A percentile compares a stretch with the other conserved stretches of the same genome.
These are phyloP conservation scores for Melinaea menophilus DNA, from an alignment of 2,888 invertebrate genomes.

Conservation along the genomic window DNA sequence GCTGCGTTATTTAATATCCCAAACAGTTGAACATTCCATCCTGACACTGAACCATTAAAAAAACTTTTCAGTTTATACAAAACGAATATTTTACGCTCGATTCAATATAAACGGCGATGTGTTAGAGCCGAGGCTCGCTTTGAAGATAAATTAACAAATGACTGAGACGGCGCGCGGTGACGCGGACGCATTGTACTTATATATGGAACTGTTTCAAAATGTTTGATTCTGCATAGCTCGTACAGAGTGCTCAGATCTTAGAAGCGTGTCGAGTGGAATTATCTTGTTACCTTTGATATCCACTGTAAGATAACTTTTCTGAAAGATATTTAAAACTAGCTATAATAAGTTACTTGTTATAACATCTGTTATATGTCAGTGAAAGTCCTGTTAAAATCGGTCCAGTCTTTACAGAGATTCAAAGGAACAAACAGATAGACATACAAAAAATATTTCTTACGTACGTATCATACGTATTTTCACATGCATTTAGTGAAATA, in stretches of 20 bases:
- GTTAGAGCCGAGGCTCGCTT: constrained; percentile 54
- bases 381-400: too few species aligned
- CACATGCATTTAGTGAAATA: too few species aligned
- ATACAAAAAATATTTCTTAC: not conserved
- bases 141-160: constrained; percentile 71
- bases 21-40: constrained; percentile 25
- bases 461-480: not conserved
- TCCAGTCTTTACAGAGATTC: too few species aligned
- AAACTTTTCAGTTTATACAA: constrained; percentile 51
- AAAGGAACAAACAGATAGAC: not conserved
- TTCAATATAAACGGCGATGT: constrained; percentile 55
- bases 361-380: too few species aligned
- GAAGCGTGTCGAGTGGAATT: constrained; percentile 7
- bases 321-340: too few species aligned
- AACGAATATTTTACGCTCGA: constrained; percentile 48
- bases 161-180: constrained; percentile 51
- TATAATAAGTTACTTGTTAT: too few species aligned
- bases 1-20: constrained; percentile 14
- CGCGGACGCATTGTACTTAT: constrained; percentile 52
- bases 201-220: constrained; percentile 31
- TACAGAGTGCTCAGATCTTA: not conserved
- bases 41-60: constrained; percentile 46
- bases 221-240: constrained; percentile 1
- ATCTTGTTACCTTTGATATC: not conserved
- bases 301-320: too few species aligned